Evolutionary conservation across 2,797 vertebrate species (phyloP).

Genomic region (Enteromius trimaculatus): DNA sequence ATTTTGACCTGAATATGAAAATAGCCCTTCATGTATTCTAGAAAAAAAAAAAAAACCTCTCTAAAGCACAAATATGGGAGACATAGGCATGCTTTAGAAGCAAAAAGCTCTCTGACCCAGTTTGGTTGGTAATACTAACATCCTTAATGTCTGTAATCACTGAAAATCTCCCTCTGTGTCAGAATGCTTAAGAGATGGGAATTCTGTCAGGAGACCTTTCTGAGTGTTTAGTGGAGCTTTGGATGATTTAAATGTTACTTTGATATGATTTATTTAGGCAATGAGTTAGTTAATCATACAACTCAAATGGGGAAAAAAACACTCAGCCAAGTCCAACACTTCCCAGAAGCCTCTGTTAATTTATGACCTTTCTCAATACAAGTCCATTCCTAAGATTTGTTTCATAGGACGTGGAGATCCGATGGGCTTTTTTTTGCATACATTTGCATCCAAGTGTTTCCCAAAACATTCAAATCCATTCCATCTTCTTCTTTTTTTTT

Average conservation of each 20-base stretch:
- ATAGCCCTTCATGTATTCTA: conserved; percentile 28
- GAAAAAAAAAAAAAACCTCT: conserved; percentile 12
- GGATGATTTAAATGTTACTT: conserved; percentile 52
- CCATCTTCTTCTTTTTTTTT: not conserved
- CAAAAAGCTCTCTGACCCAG: conserved; percentile 45
- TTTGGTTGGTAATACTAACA: conserved; percentile 42
- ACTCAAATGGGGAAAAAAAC: not conserved
- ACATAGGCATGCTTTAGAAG: conserved; percentile 28
- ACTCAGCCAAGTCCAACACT: conserved; percentile 7
- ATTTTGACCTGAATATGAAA: conserved; percentile 33
- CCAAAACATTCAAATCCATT: not conserved
- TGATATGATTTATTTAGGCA: conserved; percentile 54
- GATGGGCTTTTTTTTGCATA: not conserved
- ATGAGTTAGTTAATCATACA: conserved; percentile 40
- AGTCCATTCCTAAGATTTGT: conserved; percentile 48
- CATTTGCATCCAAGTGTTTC: conserved; percentile 40
- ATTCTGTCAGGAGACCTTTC: conserved; percentile 37
- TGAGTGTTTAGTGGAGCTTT: conserved; percentile 33
- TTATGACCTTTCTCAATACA: conserved; percentile 47
- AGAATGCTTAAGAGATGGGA: conserved; percentile 40
- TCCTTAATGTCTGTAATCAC: conserved; percentile 47
- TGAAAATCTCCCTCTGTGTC: conserved; percentile 27
- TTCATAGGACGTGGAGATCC: conserved; percentile 11
- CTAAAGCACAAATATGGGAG: conserved; percentile 26
- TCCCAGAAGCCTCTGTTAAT: conserved; percentile 32